A percentile compares a stretch with the other conserved stretches of the same genome.
These are phyloP conservation scores for Drosophila auraria DNA, from an alignment of 1,140 invertebrate genomes.

Conservation along the genomic window DNA sequence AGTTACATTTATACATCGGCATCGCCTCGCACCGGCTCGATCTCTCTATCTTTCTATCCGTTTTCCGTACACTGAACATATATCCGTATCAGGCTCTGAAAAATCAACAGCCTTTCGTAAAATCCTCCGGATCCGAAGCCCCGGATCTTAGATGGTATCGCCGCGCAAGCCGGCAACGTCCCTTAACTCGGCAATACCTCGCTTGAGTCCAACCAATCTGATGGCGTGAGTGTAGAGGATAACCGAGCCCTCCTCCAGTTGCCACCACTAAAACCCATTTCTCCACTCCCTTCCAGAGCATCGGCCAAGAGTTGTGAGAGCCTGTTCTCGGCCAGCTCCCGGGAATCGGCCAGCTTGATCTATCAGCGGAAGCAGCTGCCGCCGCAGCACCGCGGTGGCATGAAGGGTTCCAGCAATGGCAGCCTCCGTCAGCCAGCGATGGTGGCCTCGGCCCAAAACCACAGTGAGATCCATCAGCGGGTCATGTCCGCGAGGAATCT, in stretches of 20 bases:
- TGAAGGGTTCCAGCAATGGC: constrained; percentile 46
- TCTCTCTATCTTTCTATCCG: constrained; percentile 5
- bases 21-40: constrained; percentile 59
- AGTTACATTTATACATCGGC: constrained; percentile 56
- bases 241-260: background rate
- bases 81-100: constrained; percentile 6
- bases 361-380: constrained; percentile 64
- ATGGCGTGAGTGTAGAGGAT: constrained; percentile 65
- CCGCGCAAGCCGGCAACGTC: constrained; percentile 64
- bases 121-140: constrained; percentile 6
- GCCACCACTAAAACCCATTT: background rate
- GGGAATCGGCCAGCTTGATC: constrained; percentile 71
- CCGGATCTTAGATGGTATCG: constrained; percentile 64
- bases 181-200: constrained; percentile 29
- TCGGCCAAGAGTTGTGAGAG: constrained; percentile 83
- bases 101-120: constrained; percentile 4
- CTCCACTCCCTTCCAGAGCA: constrained; percentile 31
- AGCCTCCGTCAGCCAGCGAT: constrained; percentile 58
- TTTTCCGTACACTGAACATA: constrained; percentile 29
- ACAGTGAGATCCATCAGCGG: constrained; percentile 87
- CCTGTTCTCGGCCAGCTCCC: constrained; percentile 80
- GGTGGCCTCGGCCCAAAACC: constrained; percentile 46
- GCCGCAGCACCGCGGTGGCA: constrained; percentile 7
- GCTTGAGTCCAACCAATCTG: constrained; percentile 35
- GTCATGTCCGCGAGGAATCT: constrained; percentile 91